phyloP scores from a whole-genome alignment of 2,113 vertebrate genomes.

The Muntiacus muntjak region DNA sequence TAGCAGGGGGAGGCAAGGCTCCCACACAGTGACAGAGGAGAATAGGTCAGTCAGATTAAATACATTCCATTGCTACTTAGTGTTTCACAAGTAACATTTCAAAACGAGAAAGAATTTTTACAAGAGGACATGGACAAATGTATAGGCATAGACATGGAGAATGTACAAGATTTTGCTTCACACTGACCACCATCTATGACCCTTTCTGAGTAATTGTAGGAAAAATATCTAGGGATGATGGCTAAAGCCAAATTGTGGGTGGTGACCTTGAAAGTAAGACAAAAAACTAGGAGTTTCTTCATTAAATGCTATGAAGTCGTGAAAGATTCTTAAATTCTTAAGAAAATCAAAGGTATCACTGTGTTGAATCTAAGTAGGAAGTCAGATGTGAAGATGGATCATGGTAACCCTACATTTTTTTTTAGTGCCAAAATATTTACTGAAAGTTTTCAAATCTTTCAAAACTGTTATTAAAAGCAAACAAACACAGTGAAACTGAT shows the following conservation, averaged over 20 bases:
- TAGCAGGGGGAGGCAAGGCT: not conserved
- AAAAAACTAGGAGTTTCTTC: not conserved
- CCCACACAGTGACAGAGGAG: not conserved
- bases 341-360: not conserved
- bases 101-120: not conserved
- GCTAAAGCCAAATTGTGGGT: not conserved
- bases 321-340: not conserved
- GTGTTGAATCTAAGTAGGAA: not conserved
- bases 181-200: not conserved
- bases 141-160: not conserved
- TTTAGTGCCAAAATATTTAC: constrained; percentile 49
- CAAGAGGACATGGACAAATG: not conserved
- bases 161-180: not conserved
- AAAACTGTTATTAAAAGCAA: constrained; percentile 43
- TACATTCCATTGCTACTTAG: not conserved
- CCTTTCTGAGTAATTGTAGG: not conserved
- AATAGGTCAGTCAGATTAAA: not conserved
- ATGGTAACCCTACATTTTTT: not conserved
- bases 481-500: not conserved
- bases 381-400: not conserved
- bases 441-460: constrained; percentile 35
- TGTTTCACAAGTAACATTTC: not conserved
- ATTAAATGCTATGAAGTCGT: not conserved
- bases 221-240: not conserved
- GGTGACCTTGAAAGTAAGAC: not conserved